Conservation (phyloP, 92 coral and sea anemone genomes). For the Palythoa grandis region DNA sequence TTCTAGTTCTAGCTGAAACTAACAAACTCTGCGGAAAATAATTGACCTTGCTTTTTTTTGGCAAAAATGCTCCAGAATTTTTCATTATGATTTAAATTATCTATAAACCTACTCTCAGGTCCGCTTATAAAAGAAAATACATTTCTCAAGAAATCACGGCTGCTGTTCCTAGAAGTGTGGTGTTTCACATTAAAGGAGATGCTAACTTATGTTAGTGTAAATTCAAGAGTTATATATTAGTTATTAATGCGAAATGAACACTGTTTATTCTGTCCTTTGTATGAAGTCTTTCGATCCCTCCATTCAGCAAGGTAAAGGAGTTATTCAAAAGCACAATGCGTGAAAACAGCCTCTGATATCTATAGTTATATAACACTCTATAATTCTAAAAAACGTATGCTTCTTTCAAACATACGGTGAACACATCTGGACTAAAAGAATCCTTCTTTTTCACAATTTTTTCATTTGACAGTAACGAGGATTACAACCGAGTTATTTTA, state of each 20-base stretch:
- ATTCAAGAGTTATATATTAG: background rate
- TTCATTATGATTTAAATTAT: no score
- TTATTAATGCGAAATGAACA: background rate
- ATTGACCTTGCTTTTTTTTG: no score
- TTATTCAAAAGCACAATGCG: background rate
- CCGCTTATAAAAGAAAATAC: no score
- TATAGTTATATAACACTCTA: background rate
- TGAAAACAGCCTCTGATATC: background rate
- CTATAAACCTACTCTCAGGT: no score
- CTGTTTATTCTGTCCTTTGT: background rate
- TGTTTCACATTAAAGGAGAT: no score
- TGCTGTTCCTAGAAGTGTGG: no score
- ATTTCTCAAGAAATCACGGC: no score
- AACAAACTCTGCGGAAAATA: no score
- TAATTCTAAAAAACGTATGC: background rate
- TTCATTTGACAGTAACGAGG: background rate
- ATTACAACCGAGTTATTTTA: background rate
- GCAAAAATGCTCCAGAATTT: no score
- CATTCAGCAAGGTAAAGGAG: background rate
- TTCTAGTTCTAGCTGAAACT: no score
- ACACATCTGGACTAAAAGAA: background rate
- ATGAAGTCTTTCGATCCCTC: background rate
- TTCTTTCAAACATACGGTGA: background rate
- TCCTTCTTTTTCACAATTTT: background rate
- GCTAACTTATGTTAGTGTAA: no score